A percentile compares a stretch with the other conserved stretches of the same genome.
Conservation (phyloP, 2,888 invertebrate genomes). For the Urechis unicinctus region DNA sequence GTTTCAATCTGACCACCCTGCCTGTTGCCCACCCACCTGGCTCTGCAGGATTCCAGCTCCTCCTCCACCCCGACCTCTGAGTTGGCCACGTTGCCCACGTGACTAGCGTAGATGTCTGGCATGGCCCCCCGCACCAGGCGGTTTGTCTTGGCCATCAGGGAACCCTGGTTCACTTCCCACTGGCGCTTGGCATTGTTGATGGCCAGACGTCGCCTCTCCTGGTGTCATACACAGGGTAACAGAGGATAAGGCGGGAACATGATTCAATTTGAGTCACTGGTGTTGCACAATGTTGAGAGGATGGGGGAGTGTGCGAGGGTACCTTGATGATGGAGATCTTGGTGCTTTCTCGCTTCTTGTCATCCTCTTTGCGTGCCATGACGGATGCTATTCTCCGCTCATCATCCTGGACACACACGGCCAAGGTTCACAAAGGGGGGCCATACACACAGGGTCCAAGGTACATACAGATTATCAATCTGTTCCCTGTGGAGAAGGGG, state of each 20-base stretch:
- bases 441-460: no score
- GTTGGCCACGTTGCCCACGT: conserved; percentile 36
- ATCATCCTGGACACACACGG: conserved; percentile 37
- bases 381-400: conserved; percentile 43
- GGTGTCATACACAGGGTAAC: neutral
- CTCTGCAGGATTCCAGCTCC: neutral
- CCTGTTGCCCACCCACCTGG: no score
- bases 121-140: conserved; percentile 25
- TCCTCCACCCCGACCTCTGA: conserved; percentile 1
- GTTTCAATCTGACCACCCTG: no score
- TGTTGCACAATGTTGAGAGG: no score
- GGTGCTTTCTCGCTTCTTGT: conserved; percentile 41
- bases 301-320: conserved; percentile 7
- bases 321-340: conserved; percentile 45
- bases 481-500: no score
- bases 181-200: conserved; percentile 47
- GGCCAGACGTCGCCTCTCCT: conserved; percentile 46
- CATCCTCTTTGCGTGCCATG: conserved; percentile 47
- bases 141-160: conserved; percentile 32
- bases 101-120: conserved; percentile 44
- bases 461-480: no score
- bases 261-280: neutral
- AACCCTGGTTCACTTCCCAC: conserved; percentile 48
- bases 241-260: neutral
- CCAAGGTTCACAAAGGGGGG: no score